Evolutionary conservation across 2,797 vertebrate species (phyloP), one percentile per base, ranked within the genome.

Genomic region (Ambastaia sidthimunki): DNA sequence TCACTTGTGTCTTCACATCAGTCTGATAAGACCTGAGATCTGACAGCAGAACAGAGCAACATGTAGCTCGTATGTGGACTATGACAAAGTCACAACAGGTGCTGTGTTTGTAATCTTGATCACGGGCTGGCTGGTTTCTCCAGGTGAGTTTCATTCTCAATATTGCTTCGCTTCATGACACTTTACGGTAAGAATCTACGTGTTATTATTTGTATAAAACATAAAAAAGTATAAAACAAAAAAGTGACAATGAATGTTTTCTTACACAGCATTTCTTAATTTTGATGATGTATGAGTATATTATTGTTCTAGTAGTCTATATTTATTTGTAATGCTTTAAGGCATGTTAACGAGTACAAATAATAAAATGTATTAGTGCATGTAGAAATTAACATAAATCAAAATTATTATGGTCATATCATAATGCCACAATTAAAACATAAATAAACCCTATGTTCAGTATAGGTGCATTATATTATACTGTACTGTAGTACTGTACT

Each of bases 61-160:
- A 79, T 63, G 69, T 57, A 28, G 59, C 69, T 2, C 16, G 13
- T 2, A 2, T 54, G 15, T 19, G 48, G 34, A 47, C 7, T 19
- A 66, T 21, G 50, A 48, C 12, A 66, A 18, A 47, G 21, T 16
- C 77, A 55, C 69, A 79, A 65, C 37, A 68, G 60, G 34, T 65
- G 25, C 18, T 48, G 66, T 69, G 66, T 10, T 10, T 16, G 12
- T 57, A 7, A 19, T 28, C 34, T 69, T 31, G 55, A 2, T 21
- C 41, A 28, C 3, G 25, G 13, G 31, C 18, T 52, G 68, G 44
- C 23, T 23, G 7, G 11, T 18, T 0, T 15, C 19, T 65, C 47
- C 77, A 79, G 77, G 77, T 79, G 70, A 73, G 70, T 66, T 54
- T 2, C 11, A 54, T 6, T 12, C 16, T 28, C 3, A 0, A 31